phyloP scores from a whole-genome alignment of 2,113 vertebrate species.

The Diadophis punctatus region DNA sequence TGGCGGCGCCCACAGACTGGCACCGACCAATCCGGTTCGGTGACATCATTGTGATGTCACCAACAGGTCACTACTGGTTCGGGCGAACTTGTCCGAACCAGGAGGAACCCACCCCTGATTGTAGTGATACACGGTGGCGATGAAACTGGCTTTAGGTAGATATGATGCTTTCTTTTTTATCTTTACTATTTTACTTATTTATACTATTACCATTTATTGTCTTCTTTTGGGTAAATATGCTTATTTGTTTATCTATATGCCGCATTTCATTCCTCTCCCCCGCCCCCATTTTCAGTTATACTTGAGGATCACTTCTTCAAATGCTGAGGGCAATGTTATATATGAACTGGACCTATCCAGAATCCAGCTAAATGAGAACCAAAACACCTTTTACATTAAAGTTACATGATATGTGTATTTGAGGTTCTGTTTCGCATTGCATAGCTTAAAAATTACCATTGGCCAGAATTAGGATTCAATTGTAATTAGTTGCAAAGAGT shows the following conservation, averaged over 20 bases:
- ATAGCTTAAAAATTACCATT: background rate
- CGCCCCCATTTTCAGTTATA: background rate
- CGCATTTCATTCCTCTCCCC: background rate
- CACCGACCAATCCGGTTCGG: no score
- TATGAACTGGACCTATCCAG: background rate
- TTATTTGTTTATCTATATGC: background rate
- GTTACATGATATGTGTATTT: background rate
- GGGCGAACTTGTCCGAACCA: no score
- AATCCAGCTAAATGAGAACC: background rate
- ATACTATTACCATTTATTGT: background rate
- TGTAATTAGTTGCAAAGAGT: background rate
- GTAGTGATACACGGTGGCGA: no score
- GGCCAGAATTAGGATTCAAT: background rate
- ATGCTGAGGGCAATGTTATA: background rate
- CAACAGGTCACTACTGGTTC: no score
- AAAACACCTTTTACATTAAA: background rate
- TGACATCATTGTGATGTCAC: no score
- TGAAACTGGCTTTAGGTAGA: background rate
- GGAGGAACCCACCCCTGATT: no score
- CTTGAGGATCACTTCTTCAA: background rate
- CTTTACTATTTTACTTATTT: background rate
- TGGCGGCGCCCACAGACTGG: no score
- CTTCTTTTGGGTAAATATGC: background rate
- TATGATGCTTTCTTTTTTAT: background rate
- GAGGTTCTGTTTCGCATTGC: background rate